A percentile compares a stretch with the other conserved stretches of the same genome.
Evolutionary conservation across 1,140 invertebrate species (phyloP).

Genomic region (Hylyphantes graminicola): DNA sequence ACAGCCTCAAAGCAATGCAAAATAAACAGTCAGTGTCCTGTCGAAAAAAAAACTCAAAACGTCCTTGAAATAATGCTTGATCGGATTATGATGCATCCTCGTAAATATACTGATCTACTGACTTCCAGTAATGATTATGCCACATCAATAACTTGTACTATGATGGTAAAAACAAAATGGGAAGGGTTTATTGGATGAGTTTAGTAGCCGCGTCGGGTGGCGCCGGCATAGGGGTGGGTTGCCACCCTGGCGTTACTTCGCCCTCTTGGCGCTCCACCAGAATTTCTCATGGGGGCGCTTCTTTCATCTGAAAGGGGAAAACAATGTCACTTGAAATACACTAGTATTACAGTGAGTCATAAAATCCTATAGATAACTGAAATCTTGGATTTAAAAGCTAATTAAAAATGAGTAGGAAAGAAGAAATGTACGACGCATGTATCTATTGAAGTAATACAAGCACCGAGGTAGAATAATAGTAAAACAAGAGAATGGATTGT

Average conservation of each 20-base stretch:
- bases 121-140: slow-evolving; percentile 38
- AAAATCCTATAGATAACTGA: background rate
- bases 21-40: slow-evolving; percentile 45
- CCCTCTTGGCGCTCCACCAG: slow-evolving; percentile 70
- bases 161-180: slow-evolving; percentile 58
- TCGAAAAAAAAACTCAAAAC: slow-evolving; percentile 2
- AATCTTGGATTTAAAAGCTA: background rate
- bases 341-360: background rate
- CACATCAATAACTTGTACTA: slow-evolving; percentile 47
- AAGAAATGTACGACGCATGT: background rate
- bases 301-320: slow-evolving; percentile 6
- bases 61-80: slow-evolving; percentile 48
- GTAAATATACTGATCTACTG: slow-evolving; percentile 38
- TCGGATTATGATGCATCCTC: slow-evolving; percentile 33
- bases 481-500: too few species aligned
- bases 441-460: background rate
- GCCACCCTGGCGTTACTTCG: slow-evolving; percentile 3
- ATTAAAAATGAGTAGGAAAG: background rate
- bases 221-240: slow-evolving; percentile 42
- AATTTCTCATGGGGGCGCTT: slow-evolving; percentile 76
- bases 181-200: slow-evolving; percentile 7
- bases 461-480: background rate
- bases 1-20: slow-evolving; percentile 37
- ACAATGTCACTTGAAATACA: background rate
- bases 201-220: slow-evolving; percentile 51